These are phyloP conservation scores for Bursaphelenchus mucronatus DNA, from an alignment of 1,140 invertebrate genomes.

Conservation along the genomic window DNA sequence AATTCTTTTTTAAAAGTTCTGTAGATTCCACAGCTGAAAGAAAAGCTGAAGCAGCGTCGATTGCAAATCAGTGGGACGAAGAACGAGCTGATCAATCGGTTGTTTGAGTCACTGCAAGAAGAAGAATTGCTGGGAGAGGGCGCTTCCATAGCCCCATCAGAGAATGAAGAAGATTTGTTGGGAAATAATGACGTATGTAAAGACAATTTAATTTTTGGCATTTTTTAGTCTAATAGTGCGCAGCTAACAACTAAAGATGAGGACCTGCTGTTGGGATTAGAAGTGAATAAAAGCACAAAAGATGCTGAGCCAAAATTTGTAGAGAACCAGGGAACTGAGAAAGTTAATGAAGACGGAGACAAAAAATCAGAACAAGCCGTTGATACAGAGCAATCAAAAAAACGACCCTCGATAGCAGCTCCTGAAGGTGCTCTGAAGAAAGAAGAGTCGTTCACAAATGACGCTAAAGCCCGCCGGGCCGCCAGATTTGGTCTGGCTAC, in stretches of 20 bases:
- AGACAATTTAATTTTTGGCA: conserved; percentile 15
- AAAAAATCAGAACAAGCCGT: background rate
- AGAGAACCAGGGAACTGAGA: no score
- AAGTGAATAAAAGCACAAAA: background rate
- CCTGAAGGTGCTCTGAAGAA: background rate
- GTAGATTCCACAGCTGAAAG: conserved; percentile 36
- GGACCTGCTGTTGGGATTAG: conserved; percentile 11
- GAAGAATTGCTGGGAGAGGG: conserved; percentile 38
- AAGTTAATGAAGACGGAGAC: conserved; percentile 10
- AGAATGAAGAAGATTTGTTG: conserved; percentile 12
- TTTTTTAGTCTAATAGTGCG: conserved; percentile 3
- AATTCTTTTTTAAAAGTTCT: conserved; percentile 4
- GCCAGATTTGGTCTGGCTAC: background rate
- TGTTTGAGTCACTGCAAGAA: conserved; percentile 30
- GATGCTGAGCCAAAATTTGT: background rate
- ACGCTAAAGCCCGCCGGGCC: background rate
- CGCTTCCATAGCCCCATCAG: conserved; percentile 3
- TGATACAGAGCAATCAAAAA: background rate
- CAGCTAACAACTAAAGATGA: conserved; percentile 4
- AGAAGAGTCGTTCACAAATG: background rate
- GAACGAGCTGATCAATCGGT: conserved; percentile 31
- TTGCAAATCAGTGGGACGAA: conserved; percentile 33
- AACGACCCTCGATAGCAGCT: background rate
- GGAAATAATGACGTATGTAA: conserved; percentile 10
- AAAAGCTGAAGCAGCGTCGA: conserved; percentile 35